Evolutionary conservation across 2,113 vertebrate species (phyloP).

Genomic region (rabbit (Oryctolagus cuniculus)): DNA sequence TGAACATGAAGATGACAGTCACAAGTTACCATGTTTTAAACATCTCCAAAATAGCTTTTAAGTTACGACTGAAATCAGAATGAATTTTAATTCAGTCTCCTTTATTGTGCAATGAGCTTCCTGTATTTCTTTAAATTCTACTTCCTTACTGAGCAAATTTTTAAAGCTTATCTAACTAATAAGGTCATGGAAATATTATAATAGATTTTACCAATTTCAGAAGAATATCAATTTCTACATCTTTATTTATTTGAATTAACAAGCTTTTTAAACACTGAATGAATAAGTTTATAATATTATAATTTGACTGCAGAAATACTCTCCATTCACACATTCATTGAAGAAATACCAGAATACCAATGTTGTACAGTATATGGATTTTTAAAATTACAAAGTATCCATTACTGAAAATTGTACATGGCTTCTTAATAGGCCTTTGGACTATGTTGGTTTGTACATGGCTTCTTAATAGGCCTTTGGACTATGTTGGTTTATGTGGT

Average conservation of each 20-base stretch:
- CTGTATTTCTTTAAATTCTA: conserved; percentile 48
- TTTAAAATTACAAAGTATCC: background rate
- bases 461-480: background rate
- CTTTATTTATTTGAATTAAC: background rate
- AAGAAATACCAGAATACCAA: background rate
- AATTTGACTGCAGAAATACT: background rate
- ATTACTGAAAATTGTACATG: background rate
- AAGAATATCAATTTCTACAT: conserved; percentile 5
- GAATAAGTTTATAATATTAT: background rate
- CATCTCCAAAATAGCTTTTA: background rate
- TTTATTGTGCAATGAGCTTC: background rate
- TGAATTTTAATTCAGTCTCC: background rate
- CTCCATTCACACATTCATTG: background rate
- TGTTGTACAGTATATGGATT: background rate
- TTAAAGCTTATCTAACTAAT: conserved; percentile 28
- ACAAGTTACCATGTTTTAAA: background rate
- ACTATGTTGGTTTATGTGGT: background rate
- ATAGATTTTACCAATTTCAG: conserved; percentile 30
- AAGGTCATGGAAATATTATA: conserved; percentile 15
- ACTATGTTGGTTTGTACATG: background rate
- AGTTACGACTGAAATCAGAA: conserved; percentile 22
- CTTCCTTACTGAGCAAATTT: conserved; percentile 30
- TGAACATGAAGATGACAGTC: background rate
- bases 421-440: background rate
- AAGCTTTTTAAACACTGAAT: background rate